A percentile compares a stretch with the other conserved stretches of the same genome.
Evolutionary conservation across 2,113 vertebrate genomes (phyloP).

Genomic region (Tringa solitaria): DNA sequence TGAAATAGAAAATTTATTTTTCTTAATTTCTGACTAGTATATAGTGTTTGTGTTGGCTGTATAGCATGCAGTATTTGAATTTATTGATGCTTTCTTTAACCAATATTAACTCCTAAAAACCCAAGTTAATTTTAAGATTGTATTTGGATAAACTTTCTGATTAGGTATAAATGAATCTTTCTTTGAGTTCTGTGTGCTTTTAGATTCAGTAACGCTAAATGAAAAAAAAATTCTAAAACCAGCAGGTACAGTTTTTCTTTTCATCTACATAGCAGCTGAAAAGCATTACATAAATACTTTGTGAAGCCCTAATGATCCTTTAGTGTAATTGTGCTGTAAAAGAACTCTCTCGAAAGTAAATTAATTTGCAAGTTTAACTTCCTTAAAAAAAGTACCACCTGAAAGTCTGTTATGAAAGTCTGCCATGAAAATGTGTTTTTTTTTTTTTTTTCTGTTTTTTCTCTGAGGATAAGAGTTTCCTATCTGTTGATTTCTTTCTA

Average conservation of each 20-base stretch:
- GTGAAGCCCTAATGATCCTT: not conserved
- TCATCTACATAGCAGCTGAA: not conserved
- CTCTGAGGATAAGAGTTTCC: no score
- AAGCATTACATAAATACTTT: not conserved
- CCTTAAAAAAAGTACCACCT: no score
- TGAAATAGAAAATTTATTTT: no score
- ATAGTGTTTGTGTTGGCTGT: not conserved
- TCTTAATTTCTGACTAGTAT: not conserved
- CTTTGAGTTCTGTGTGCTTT: not conserved
- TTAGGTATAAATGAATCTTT: not conserved
- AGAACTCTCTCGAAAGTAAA: no score
- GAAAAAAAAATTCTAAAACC: not conserved
- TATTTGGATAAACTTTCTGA: not conserved
- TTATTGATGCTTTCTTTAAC: not conserved
- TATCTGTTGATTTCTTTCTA: not conserved
- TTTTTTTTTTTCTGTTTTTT: not conserved
- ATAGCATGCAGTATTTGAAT: not conserved
- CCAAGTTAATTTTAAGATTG: not conserved
- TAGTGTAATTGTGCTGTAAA: not conserved
- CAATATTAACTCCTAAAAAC: not conserved
- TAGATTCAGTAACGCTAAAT: not conserved
- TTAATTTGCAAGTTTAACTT: no score
- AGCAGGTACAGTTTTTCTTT: no score
- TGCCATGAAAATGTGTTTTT: not conserved
- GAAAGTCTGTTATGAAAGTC: no score